A percentile compares a stretch with the other conserved stretches of the same genome.
Evolutionary conservation across 2,113 vertebrate genomes (phyloP).

Genomic region (Varanus salvator): DNA sequence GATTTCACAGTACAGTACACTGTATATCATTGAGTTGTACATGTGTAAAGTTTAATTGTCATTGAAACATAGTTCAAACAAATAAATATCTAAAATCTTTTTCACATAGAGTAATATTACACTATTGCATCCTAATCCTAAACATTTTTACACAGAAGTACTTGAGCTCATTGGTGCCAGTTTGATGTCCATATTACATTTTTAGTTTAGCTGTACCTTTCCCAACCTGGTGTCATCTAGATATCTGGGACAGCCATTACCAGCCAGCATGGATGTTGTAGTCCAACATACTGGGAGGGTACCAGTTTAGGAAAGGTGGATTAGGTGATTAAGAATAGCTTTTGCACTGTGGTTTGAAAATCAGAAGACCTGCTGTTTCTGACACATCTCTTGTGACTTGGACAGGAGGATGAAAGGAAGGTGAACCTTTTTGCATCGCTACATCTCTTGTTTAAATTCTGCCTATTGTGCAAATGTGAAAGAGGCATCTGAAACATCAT

Average conservation of each 20-base stretch:
- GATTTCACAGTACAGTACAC: neutral
- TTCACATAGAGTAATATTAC: neutral
- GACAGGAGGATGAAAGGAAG: neutral
- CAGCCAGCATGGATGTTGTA: no score
- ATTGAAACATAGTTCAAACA: neutral
- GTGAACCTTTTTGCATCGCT: neutral
- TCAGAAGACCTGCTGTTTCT: neutral
- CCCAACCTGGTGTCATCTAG: no score
- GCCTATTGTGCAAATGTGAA: neutral
- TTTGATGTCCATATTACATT: neutral
- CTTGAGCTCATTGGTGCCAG: neutral
- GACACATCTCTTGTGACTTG: neutral
- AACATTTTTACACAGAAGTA: neutral
- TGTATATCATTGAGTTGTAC: neutral
- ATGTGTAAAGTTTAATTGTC: neutral
- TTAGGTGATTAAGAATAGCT: neutral
- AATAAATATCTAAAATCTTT: neutral
- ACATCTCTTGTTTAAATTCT: neutral
- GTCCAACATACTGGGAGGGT: no score
- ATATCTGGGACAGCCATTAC: no score
- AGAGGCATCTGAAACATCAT: neutral
- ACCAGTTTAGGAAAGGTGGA: no score
- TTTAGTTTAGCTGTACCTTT: neutral
- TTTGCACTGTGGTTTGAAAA: neutral
- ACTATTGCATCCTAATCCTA: neutral